A percentile compares a stretch with the other conserved stretches of the same genome.
phyloP scores from a whole-genome alignment of 1,140 invertebrate species.

The Zaprionus vittiger region DNA sequence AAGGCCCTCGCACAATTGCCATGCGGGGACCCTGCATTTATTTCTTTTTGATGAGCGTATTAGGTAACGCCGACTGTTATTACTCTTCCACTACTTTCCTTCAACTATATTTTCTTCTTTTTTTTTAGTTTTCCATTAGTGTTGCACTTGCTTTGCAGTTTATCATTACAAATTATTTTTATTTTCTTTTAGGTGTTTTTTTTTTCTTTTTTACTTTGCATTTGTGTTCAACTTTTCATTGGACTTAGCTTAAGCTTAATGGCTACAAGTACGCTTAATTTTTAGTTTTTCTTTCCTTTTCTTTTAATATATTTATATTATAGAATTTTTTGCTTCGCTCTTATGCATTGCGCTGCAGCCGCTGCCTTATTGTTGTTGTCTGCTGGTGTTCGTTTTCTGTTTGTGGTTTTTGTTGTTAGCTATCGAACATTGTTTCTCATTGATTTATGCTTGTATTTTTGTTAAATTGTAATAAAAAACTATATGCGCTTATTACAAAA shows the following conservation, averaged over 20 bases:
- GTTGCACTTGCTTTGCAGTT: constrained; percentile 56
- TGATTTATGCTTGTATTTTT: constrained; percentile 35
- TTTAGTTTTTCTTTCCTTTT: constrained; percentile 57
- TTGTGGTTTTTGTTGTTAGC: constrained; percentile 39
- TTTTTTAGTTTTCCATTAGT: constrained; percentile 37
- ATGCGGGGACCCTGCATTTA: constrained; percentile 38
- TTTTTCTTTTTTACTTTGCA: constrained; percentile 51
- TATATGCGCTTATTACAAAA: constrained; percentile 81
- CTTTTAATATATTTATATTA: constrained; percentile 68
- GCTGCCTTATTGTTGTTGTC: constrained; percentile 42
- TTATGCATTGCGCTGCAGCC: constrained; percentile 60
- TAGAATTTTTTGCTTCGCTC: constrained; percentile 77
- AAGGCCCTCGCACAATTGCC: constrained; percentile 9
- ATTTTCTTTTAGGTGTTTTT: constrained; percentile 43
- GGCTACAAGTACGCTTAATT: constrained; percentile 78
- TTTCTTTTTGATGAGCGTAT: constrained; percentile 70
- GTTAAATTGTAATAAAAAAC: constrained; percentile 73
- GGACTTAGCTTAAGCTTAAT: constrained; percentile 79
- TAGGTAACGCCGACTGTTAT: constrained; percentile 74
- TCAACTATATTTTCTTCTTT: background rate
- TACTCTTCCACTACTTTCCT: constrained; percentile 23
- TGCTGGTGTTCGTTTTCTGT: constrained; percentile 46
- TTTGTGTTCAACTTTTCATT: constrained; percentile 82
- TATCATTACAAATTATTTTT: constrained; percentile 44
- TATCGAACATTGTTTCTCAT: constrained; percentile 61